Base-by-base conservation (phyloP, 2,797 vertebrate species). In the Typhlichthys eigenmanni region DNA sequence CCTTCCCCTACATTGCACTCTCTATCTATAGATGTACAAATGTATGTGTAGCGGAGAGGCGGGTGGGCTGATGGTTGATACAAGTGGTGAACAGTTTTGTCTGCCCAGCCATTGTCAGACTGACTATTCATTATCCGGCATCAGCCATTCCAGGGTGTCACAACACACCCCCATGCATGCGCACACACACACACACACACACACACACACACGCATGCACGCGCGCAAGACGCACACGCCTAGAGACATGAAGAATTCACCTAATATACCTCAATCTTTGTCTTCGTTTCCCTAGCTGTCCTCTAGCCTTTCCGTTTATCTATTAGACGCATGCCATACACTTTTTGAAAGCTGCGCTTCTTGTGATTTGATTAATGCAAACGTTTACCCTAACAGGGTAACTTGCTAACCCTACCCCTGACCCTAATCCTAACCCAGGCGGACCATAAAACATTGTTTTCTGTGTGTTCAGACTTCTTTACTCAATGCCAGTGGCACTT, bases 31-130 rank as follows among this genome's bases (percentile, higher is more conserved):
- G 79, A 74, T 76, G 47, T 48, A 55, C 59, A 67, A 65, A 66
- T 72, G 43, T 68, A 59, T 68, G 62, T 8, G 63, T 72, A 71
- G 66, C 43, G 63, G 14, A 57, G 56, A 66, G 4, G 48, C 13
- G 16, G 13, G 19, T 24, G 19, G 19, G 19, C 3, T 24, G 24
- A 24, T 24, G 24, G 3, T 24, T 24, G 24, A 24, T 24, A 24
- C 24, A 24, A 24, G 24, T 24, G 24, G 24, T 24, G 24, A 3
- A 24, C 24, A 24, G 87, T 71, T 46, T 54, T 56, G 67, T 80
- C 70, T 66, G 81, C 83, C 78, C 49, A 67, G 64, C 75, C 74
- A 62, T 85, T 87, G 85, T 86, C 85, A 81, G 71, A 60, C 67
- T 67, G 69, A 52, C 69, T 85, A 78, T 79, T 83, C 71, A 81